These are phyloP conservation scores for Channallabes apus DNA, from an alignment of 2,797 vertebrate genomes.

Conservation along the genomic window DNA sequence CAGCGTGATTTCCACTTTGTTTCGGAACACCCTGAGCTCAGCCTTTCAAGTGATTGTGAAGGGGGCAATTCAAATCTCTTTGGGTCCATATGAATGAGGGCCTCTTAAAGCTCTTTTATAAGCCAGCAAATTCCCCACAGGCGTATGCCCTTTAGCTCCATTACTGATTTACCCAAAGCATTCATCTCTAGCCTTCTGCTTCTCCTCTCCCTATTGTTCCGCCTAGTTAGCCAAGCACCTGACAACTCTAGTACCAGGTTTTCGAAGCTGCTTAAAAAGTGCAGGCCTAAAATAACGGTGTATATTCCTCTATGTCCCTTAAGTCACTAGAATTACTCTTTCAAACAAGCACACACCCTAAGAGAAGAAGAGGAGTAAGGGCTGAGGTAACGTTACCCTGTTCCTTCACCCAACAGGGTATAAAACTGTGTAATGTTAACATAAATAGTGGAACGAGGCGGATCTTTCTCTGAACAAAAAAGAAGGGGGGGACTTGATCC, in stretches of 20 bases:
- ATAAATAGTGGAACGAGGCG: conserved; percentile 67
- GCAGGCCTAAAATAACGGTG: conserved; percentile 68
- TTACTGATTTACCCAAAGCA: conserved; percentile 95
- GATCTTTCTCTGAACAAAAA: conserved; percentile 62
- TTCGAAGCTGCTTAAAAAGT: conserved; percentile 57
- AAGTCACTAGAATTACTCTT: background rate
- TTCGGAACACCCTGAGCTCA: conserved; percentile 86
- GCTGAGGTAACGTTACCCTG: conserved; percentile 58
- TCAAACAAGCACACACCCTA: conserved; percentile 46
- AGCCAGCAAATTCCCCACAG: conserved; percentile 87
- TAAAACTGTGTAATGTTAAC: conserved; percentile 62
- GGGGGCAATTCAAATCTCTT: conserved; percentile 89
- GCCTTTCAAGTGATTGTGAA: conserved; percentile 97
- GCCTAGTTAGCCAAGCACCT: conserved; percentile 80
- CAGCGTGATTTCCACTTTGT: conserved; percentile 94
- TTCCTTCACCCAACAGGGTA: conserved; percentile 63
- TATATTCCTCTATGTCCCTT: conserved; percentile 65
- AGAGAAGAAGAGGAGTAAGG: conserved; percentile 46
- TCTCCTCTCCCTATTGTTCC: conserved; percentile 79
- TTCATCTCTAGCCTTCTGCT: conserved; percentile 93
- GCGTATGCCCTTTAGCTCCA: conserved; percentile 94
- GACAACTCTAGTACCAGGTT: conserved; percentile 78
- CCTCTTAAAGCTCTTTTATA: conserved; percentile 89
- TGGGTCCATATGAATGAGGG: conserved; percentile 91
- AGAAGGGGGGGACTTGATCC: conserved; percentile 65